Conservation (phyloP, 2,888 invertebrate genomes). For the Polydrusus tereticollis region DNA sequence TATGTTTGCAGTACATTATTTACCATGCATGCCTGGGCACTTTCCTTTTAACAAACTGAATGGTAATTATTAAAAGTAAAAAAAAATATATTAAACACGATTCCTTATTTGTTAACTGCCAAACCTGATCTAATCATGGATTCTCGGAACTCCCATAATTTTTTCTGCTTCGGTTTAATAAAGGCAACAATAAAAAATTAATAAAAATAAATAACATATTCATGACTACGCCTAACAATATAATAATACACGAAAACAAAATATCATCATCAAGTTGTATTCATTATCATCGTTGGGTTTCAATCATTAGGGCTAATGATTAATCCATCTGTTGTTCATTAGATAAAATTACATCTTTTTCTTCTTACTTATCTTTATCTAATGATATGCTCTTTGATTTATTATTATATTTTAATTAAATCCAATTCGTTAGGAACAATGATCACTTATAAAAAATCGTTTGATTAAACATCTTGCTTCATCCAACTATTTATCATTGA, state of each 20-base stretch:
- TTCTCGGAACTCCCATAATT: not conserved
- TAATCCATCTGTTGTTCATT: constrained; percentile 45
- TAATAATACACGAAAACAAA: constrained; percentile 41
- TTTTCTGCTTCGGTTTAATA: not conserved
- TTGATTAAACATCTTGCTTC: not conserved
- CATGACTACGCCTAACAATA: constrained; percentile 36
- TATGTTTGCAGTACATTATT: not conserved
- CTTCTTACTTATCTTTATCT: constrained; percentile 6
- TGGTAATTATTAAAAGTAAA: not conserved
- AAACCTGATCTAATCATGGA: not conserved
- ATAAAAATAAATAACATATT: constrained; percentile 36
- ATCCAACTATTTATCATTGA: no score
- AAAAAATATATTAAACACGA: not conserved
- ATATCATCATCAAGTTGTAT: constrained; percentile 42
- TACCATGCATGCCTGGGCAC: not conserved
- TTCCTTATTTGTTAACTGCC: not conserved
- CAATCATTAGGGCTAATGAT: constrained; percentile 44
- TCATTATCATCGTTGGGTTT: constrained; percentile 39
- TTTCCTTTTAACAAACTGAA: not conserved
- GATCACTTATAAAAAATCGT: not conserved
- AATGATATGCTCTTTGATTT: constrained; percentile 35
- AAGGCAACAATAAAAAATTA: constrained; percentile 36
- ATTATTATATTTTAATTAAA: constrained; percentile 35
- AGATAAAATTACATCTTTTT: constrained; percentile 42
- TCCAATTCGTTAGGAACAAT: not conserved